phyloP scores from a whole-genome alignment of 2,797 vertebrate genomes.

The Coregonus suidteri region DNA sequence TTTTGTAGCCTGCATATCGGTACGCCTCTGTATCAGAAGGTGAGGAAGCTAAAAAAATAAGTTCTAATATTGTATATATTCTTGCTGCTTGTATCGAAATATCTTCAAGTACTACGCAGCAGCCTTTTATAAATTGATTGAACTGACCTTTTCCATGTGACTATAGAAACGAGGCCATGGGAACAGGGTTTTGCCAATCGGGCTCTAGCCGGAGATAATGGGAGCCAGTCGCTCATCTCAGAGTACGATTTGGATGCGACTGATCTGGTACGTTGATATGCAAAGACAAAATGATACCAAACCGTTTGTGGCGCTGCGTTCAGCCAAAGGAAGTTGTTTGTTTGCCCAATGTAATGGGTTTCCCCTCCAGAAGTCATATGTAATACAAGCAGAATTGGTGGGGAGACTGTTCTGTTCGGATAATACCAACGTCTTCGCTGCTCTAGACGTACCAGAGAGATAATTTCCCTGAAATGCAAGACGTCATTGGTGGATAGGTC shows the following conservation, averaged over 20 bases:
- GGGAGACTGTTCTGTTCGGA: not conserved
- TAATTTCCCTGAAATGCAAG: constrained; percentile 10
- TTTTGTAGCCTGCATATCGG: constrained; percentile 25
- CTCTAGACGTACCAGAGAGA: not conserved
- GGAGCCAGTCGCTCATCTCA: constrained; percentile 21
- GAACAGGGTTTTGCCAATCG: constrained; percentile 53
- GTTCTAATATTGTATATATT: constrained; percentile 49
- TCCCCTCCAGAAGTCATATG: not conserved
- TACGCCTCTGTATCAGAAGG: constrained; percentile 22
- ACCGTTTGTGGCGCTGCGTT: not conserved
- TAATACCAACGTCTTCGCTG: not conserved
- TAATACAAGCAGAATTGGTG: not conserved
- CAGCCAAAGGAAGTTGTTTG: not conserved
- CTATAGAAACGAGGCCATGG: constrained; percentile 30
- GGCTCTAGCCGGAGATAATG: constrained; percentile 27
- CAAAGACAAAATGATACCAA: constrained; percentile 12
- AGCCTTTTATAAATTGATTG: constrained; percentile 32
- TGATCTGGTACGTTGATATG: constrained; percentile 30
- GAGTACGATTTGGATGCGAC: constrained; percentile 49
- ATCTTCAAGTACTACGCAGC: constrained; percentile 54
- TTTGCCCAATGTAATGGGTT: constrained; percentile 7
- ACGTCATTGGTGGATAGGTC: constrained; percentile 31
- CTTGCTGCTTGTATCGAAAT: constrained; percentile 36
- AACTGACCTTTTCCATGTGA: constrained; percentile 25
- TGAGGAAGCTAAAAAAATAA: constrained; percentile 3